Conservation (phyloP, 2,888 invertebrate genomes). For the Rhagonycha lutea region DNA sequence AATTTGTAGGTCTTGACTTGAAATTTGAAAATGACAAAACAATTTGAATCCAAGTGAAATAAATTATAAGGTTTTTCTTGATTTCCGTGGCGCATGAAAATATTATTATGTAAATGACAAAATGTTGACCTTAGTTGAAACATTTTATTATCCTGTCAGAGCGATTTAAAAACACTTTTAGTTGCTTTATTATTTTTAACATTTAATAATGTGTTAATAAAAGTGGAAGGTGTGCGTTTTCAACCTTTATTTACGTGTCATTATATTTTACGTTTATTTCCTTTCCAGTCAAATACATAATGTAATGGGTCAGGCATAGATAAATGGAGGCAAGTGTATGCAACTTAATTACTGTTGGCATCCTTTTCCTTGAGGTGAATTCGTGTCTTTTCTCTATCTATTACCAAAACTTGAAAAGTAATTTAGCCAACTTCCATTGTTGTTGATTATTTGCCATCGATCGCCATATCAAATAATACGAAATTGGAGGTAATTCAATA, state of each 20-base stretch:
- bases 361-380: conserved; percentile 16
- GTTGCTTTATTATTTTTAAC: background rate
- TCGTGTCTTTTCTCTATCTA: background rate
- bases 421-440: background rate
- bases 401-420: background rate
- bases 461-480: background rate
- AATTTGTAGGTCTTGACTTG: background rate
- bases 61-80: background rate
- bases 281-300: background rate
- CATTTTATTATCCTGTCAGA: background rate
- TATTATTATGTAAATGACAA: background rate
- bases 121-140: background rate
- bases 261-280: conserved; percentile 4
- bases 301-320: conserved; percentile 4
- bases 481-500: background rate
- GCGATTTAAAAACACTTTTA: background rate
- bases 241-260: background rate
- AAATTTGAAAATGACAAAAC: background rate
- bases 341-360: conserved; percentile 11
- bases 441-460: background rate
- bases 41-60: background rate
- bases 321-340: conserved; percentile 11
- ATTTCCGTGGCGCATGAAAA: background rate
- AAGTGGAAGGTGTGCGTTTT: background rate
- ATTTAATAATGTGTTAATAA: background rate